Percentiles rank a stretch among this genome's conserved stretches.
phyloP scores from a whole-genome alignment of 2,888 invertebrate genomes.

The Bombylius discolor region DNA sequence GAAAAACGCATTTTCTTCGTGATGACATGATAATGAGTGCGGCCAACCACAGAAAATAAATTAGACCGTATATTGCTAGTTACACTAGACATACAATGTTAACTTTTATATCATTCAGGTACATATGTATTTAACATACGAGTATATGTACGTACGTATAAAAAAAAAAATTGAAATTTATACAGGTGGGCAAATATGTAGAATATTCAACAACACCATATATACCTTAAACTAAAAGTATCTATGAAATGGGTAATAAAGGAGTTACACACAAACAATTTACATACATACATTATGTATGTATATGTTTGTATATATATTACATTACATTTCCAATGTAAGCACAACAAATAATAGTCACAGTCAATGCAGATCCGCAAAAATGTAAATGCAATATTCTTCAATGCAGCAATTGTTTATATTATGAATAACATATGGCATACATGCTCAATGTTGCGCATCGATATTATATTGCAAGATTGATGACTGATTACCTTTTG shows the following conservation, averaged over 20 bases:
- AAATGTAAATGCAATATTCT: neutral
- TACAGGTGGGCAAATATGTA: too few relatives aligned
- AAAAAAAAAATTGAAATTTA: too few relatives aligned
- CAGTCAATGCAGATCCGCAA: neutral
- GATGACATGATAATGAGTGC: conserved; percentile 21
- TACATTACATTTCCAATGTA: too few relatives aligned
- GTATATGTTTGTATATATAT: too few relatives aligned
- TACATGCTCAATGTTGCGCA: conserved; percentile 9
- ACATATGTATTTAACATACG: too few relatives aligned
- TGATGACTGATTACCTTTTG: conserved; percentile 5
- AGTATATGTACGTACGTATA: too few relatives aligned
- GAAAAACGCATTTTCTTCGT: conserved; percentile 14
- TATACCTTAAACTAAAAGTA: too few relatives aligned
- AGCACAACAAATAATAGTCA: too few relatives aligned
- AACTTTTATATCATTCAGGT: too few relatives aligned
- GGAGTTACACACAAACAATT: neutral
- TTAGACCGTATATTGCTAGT: conserved; percentile 4
- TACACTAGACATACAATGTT: neutral
- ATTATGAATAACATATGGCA: conserved; percentile 3
- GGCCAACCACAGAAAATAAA: conserved; percentile 21
- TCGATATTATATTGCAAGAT: conserved; percentile 3
- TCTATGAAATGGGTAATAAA: neutral
- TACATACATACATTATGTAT: too few relatives aligned
- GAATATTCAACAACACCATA: too few relatives aligned
- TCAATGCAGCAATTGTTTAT: neutral